A percentile compares a stretch with the other conserved stretches of the same genome.
These are phyloP conservation scores for Pterostichus niger DNA, from an alignment of 2,888 invertebrate genomes.

Conservation along the genomic window DNA sequence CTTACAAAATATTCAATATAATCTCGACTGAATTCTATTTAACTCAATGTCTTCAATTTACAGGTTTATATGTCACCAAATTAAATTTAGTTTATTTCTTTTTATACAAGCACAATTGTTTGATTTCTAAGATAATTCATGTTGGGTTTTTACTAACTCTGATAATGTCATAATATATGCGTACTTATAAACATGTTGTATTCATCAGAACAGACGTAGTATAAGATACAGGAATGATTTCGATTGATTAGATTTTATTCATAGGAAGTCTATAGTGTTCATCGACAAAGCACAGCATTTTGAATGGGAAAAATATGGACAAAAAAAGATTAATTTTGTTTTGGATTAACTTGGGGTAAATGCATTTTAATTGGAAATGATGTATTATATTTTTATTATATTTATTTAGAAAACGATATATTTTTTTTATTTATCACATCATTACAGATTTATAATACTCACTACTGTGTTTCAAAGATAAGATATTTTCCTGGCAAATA, in stretches of 20 bases:
- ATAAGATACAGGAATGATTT: conserved; percentile 28
- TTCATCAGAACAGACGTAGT: conserved; percentile 50
- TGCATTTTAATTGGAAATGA: conserved; percentile 54
- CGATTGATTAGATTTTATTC: conserved; percentile 29
- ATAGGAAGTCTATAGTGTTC: conserved; percentile 37
- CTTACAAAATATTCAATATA: conserved; percentile 6
- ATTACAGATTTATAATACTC: background rate
- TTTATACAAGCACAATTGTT: conserved; percentile 25
- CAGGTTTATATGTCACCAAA: conserved; percentile 15
- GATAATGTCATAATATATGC: conserved; percentile 5
- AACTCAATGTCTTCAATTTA: conserved; percentile 12
- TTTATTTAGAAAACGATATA: conserved; percentile 43
- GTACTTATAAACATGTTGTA: background rate
- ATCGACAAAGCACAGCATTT: conserved; percentile 39
- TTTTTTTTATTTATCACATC: conserved; percentile 13
- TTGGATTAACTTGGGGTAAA: conserved; percentile 39
- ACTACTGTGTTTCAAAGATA: background rate
- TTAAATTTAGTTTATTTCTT: background rate
- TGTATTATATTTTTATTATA: conserved; percentile 59
- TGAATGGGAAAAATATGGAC: conserved; percentile 52
- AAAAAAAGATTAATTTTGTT: conserved; percentile 45
- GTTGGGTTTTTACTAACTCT: background rate
- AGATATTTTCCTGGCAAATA: conserved; percentile 38
- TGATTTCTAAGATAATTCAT: conserved; percentile 18
- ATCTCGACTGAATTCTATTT: conserved; percentile 29